Conservation (phyloP, 2,888 invertebrate genomes). For the Aspidiotus destructor region DNA sequence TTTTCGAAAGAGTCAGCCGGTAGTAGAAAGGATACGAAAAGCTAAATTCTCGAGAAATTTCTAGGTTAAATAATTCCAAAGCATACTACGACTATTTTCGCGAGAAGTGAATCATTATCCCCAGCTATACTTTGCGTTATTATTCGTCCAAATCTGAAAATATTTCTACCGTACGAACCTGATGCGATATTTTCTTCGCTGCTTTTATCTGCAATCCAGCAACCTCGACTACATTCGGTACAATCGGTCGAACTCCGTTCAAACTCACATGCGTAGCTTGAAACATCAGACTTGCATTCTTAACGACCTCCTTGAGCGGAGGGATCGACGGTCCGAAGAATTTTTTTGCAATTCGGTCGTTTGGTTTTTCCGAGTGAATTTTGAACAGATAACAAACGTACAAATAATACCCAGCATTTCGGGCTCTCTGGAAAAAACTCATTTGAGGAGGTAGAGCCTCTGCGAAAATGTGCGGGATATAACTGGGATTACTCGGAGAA, state of each 20-base stretch:
- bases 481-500: constrained; percentile 24
- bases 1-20: no score
- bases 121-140: no score
- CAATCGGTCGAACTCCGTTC: neutral
- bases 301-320: constrained; percentile 12
- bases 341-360: neutral
- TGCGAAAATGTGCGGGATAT: constrained; percentile 21
- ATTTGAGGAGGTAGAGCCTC: constrained; percentile 36
- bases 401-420: neutral
- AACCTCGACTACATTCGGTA: constrained; percentile 19
- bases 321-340: constrained; percentile 3
- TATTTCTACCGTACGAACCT: no score
- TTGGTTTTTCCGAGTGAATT: neutral
- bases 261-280: constrained; percentile 8
- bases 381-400: neutral
- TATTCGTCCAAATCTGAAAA: no score
- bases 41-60: no score
- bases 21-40: no score
- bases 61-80: no score
- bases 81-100: no score
- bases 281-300: constrained; percentile 8
- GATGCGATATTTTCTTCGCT: neutral
- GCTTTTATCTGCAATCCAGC: constrained; percentile 8
- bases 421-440: constrained; percentile 40
- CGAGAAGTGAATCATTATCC: no score